Evolutionary conservation across 2,888 invertebrate species (phyloP).

Genomic region (Neoaliturus tenellus): DNA sequence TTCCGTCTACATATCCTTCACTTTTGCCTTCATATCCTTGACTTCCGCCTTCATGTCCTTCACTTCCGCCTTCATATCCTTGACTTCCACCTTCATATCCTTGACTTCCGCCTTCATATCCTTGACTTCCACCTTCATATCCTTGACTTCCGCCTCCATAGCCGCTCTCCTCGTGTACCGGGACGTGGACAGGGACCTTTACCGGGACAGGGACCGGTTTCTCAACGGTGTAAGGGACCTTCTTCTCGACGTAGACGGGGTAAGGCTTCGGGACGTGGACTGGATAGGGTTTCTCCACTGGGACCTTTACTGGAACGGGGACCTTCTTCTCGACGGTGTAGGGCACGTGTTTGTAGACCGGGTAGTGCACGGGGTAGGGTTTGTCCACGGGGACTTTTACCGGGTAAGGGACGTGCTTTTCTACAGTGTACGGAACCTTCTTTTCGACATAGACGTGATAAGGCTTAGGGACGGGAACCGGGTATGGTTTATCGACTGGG

Average conservation of each 20-base stretch:
- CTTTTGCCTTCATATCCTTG: constrained; percentile 16
- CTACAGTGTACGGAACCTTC: constrained; percentile 72
- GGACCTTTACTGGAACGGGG: constrained; percentile 82
- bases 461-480: constrained; percentile 85
- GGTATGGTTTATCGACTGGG: constrained; percentile 73
- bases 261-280: constrained; percentile 87
- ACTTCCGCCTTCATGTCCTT: constrained; percentile 62
- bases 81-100: background rate
- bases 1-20: background rate
- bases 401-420: constrained; percentile 74
- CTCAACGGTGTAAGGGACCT: constrained; percentile 84
- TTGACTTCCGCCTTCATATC: background rate
- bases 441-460: constrained; percentile 87
- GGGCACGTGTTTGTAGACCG: constrained; percentile 80
- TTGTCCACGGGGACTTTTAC: constrained; percentile 81
- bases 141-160: constrained; percentile 60
- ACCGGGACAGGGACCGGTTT: constrained; percentile 86
- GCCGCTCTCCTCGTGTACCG: constrained; percentile 78
- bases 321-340: constrained; percentile 73
- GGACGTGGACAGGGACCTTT: constrained; percentile 81
- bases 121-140: constrained; percentile 15
- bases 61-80: background rate
- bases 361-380: constrained; percentile 71
- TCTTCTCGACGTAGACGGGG: constrained; percentile 86
- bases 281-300: constrained; percentile 73